phyloP scores from a whole-genome alignment of 2,888 invertebrate species.

The Oscheius sp. region DNA sequence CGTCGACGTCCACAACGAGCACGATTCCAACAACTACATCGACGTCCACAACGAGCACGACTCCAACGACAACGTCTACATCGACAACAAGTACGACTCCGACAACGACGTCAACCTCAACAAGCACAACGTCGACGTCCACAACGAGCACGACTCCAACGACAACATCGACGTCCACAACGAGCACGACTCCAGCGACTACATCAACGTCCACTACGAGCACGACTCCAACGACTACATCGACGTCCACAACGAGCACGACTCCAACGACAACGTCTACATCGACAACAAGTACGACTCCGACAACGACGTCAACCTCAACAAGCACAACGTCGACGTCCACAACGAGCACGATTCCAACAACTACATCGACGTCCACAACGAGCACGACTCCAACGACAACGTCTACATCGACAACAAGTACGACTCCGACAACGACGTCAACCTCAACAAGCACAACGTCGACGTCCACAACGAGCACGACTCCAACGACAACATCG shows the following conservation, averaged over 20 bases:
- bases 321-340: background rate
- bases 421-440: background rate
- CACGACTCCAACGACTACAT: background rate
- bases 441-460: background rate
- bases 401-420: background rate
- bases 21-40: background rate
- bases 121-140: constrained; percentile 5
- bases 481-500: background rate
- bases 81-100: background rate
- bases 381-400: background rate
- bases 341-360: background rate
- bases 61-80: background rate
- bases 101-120: background rate
- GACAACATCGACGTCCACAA: background rate
- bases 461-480: constrained; percentile 1
- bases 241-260: background rate
- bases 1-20: background rate
- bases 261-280: background rate
- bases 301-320: background rate
- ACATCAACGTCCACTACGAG: background rate
- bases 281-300: background rate
- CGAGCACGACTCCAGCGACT: background rate
- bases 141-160: constrained; percentile 9
- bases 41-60: background rate
- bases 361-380: background rate